Base-by-base conservation (phyloP, 1,140 invertebrate genomes). In the Conopomorpha cramerella region DNA sequence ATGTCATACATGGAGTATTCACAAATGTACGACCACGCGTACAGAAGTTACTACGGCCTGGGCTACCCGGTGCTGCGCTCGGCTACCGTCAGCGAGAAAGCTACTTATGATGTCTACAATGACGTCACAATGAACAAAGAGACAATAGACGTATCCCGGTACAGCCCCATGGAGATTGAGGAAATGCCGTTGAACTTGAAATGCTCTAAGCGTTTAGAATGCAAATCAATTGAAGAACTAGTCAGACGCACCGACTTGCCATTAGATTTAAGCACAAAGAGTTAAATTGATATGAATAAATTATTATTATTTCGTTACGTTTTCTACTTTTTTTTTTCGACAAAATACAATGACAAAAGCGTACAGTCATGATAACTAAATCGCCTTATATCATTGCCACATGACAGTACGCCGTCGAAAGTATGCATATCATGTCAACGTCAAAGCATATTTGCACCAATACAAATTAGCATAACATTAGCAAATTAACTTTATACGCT, bases 201-300 rank as follows among this genome's bases (percentile, higher is more conserved):
- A 29, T 72, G 70, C 44, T 36, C 46, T 13, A 72, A 68, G 39
- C 47, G 55, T 14, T 29, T 45, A 13, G 62, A 74, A 14, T 64
- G 51, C 47, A 62, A 48, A 29, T 52, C 62, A 7, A 47, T 67
- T 18, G 61, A 64, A 35, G 51, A 65, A 27, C 50, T 68, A 61
- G 51, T 70, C 54, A 64, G 41, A 46, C 50, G 56, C 18, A 59
- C 55, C 43, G 67, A 76, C 46, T 51, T 70, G 47, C 71, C 71
- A 31, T 55, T 76, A 72, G 71, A 76, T 60, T 72, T 76, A 76
- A 76, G 71, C 43, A 76, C 59, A 33, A 76, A 72, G 42, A 72
- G 60, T 49, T 76, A 44, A 53, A 46, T 42, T 29, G 4, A n/a
- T n/a, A n/a, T n/a, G n/a, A n/a, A n/a, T n/a, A n/a, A n/a, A n/a